Conservation (phyloP, 2,797 vertebrate species). For the Rallus crepitans region DNA sequence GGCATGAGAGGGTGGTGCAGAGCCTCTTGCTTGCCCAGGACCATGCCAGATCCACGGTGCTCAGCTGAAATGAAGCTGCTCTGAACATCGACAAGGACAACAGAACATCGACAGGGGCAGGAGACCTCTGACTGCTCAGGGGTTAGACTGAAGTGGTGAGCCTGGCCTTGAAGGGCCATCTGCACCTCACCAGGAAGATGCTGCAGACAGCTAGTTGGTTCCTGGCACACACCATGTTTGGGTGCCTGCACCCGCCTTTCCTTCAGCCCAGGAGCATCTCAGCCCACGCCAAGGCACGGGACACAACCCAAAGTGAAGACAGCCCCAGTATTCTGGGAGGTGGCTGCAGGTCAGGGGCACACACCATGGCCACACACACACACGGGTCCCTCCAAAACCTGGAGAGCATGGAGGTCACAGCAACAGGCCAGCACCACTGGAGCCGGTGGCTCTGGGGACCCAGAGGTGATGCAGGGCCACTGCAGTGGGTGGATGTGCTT, state of each 20-base stretch:
- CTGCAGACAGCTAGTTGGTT: not conserved
- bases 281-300: not conserved
- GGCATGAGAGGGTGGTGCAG: not conserved
- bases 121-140: not conserved
- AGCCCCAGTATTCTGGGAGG: not conserved
- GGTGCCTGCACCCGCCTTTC: not conserved
- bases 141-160: not conserved
- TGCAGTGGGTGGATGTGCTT: accelerated
- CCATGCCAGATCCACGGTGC: accelerated
- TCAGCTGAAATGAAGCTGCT: not conserved
- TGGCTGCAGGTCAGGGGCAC: not conserved
- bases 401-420: not conserved
- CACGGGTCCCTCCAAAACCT: accelerated
- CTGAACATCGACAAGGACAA: not conserved
- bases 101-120: not conserved
- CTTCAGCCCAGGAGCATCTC: not conserved
- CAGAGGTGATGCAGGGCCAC: accelerated
- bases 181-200: not conserved
- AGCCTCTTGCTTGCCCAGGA: not conserved
- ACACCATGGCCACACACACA: accelerated
- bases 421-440: not conserved
- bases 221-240: not conserved
- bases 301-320: not conserved
- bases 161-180: not conserved
- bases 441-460: not conserved